Evolutionary conservation across 2,113 vertebrate genomes (phyloP).

Genomic region (Phaethornis superciliosus): DNA sequence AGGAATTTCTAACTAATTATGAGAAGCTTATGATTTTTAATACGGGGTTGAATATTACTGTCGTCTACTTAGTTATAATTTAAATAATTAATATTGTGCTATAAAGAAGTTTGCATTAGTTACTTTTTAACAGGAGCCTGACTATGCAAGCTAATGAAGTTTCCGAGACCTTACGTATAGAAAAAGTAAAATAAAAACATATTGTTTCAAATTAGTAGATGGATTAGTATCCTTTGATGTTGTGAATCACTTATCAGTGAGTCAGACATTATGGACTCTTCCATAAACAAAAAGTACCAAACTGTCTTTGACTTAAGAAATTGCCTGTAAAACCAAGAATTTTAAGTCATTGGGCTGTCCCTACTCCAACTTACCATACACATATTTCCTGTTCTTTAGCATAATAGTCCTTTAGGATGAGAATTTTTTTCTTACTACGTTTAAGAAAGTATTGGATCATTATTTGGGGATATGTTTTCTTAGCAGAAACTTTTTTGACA

Average conservation of each 20-base stretch:
- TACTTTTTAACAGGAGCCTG: not conserved
- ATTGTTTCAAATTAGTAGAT: not conserved
- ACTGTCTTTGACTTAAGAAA: not conserved
- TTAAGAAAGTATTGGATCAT: not conserved
- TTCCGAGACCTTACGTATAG: not conserved
- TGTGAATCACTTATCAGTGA: not conserved
- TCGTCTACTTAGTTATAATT: not conserved
- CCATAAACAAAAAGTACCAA: not conserved
- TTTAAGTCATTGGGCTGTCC: not conserved
- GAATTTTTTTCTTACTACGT: not conserved
- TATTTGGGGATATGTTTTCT: not conserved
- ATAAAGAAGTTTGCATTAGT: not conserved
- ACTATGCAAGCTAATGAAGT: not conserved
- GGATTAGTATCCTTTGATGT: not conserved
- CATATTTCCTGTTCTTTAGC: not conserved
- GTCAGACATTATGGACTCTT: not conserved
- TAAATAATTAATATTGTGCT: not conserved
- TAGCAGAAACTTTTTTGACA: not conserved
- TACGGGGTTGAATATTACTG: not conserved
- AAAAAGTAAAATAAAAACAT: not conserved
- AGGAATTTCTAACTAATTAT: not conserved
- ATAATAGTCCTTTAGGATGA: not conserved
- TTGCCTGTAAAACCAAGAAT: not conserved
- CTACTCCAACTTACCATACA: not conserved
- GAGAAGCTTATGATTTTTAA: not conserved